Base-by-base conservation (phyloP, 2,888 invertebrate species). In the Quadroppia sp. region DNA sequence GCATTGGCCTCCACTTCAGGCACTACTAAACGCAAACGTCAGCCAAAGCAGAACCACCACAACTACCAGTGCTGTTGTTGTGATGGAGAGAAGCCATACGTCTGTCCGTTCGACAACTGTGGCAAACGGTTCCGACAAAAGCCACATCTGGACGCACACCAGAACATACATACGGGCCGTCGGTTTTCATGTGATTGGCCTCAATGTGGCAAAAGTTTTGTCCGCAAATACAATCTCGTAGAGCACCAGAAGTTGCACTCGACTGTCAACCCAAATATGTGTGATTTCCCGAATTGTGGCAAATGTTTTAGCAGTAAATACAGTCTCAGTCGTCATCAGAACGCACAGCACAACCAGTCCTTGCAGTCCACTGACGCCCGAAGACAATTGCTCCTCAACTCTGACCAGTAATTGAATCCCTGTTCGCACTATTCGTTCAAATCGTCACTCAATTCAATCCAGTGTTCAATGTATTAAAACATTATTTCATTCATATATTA, bases 111-210 rank as follows among this genome's bases (percentile, higher is more conserved):
- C 28, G 59, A 42, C 1, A 71, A 59, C 45, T 74, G 74, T 23
- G 74, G 74, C 45, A 74, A 74, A 71, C 50, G 74, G 3, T 74
- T 74, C 59, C 70, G 74, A 50, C 74, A 74, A 20, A 74, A 74
- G 53, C 74, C 74, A 11, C 74, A 74, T 45, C 56, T 74, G 32
- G 70, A 74, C 23, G 74, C 74, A 23, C 74, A 74, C 25, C 50
- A 59, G 30, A 71, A 70, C 32, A 74, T 74, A n/a, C 74, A 74
- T 13, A 71, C 70, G n/a, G 74, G 74, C 3, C 28, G 74, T 13
- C 48, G 74, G 13, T 74, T 70, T 30, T 11, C 28, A 4, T 74
- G 74, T 53, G 70, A 74, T 42, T 74, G 74, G 74, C 70, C 71
- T 40, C 42, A 59, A 45, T 74, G 74, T 71, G 74, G 74, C 36